A percentile compares a stretch with the other conserved stretches of the same genome.
phyloP scores from a whole-genome alignment of 2,797 vertebrate genomes.

The Onychomys torridus region DNA sequence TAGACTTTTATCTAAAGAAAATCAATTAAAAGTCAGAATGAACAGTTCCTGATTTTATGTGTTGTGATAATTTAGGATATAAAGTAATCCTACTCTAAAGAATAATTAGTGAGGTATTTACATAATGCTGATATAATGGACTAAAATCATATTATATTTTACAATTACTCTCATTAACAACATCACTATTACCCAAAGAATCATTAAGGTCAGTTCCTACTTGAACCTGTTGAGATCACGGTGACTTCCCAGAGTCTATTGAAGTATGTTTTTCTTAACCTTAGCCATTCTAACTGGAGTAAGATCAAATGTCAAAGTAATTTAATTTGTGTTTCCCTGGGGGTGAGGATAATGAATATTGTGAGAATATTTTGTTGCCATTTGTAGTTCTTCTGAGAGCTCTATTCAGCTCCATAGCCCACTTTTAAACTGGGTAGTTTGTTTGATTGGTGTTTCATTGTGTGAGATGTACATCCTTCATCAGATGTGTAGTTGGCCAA shows the following conservation, averaged over 20 bases:
- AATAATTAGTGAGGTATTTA: not conserved
- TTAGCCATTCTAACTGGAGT: not conserved
- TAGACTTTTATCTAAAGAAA: conserved; percentile 22
- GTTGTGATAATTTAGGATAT: not conserved
- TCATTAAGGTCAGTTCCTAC: not conserved
- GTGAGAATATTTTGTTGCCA: too few species aligned
- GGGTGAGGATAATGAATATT: not conserved
- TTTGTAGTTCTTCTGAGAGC: not conserved
- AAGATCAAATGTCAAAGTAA: not conserved
- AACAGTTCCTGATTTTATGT: not conserved
- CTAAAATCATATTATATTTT: conserved; percentile 3
- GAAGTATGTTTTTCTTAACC: not conserved
- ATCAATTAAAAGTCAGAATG: not conserved
- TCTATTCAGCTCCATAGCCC: too few species aligned
- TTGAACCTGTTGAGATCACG: not conserved
- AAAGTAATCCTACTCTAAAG: not conserved
- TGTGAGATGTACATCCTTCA: not conserved
- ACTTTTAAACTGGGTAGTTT: not conserved
- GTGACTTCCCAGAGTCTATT: not conserved
- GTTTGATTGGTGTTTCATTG: not conserved
- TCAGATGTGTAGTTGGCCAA: not conserved
- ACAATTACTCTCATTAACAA: not conserved
- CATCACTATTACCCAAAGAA: not conserved
- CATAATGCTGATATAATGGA: not conserved
- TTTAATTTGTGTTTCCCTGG: not conserved